phyloP scores from a whole-genome alignment of 2,888 invertebrate genomes.

The Acrobasis repandana region DNA sequence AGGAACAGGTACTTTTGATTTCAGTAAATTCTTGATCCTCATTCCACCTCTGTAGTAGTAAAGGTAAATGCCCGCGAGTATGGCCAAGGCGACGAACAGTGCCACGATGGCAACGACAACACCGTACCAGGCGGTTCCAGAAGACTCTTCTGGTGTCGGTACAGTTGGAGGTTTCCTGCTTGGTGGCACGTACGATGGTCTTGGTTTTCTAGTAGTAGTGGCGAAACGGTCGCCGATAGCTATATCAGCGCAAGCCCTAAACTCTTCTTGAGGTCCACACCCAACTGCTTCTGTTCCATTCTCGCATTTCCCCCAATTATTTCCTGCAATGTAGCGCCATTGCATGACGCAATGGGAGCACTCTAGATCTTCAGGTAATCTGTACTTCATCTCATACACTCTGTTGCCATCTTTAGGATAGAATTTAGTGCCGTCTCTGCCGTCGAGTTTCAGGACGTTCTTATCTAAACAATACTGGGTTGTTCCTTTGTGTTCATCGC shows the following conservation, averaged over 20 bases:
- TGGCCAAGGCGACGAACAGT: conserved; percentile 85
- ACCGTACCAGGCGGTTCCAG: conserved; percentile 78
- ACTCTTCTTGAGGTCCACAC: conserved; percentile 95
- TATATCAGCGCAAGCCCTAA: conserved; percentile 92
- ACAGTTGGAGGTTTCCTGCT: conserved; percentile 68
- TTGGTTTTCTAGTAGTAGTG: conserved; percentile 69
- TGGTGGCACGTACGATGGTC: conserved; percentile 72
- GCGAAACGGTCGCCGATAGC: conserved; percentile 84
- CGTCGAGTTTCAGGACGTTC: conserved; percentile 84
- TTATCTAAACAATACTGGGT: conserved; percentile 91
- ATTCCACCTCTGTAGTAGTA: conserved; percentile 90
- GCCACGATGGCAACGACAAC: conserved; percentile 85
- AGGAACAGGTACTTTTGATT: conserved; percentile 61
- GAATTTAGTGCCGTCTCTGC: conserved; percentile 81
- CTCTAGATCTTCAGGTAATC: conserved; percentile 84
- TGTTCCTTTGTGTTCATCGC: conserved; percentile 87
- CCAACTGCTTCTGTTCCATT: conserved; percentile 91
- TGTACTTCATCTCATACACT: conserved; percentile 89
- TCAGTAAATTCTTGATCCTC: conserved; percentile 85
- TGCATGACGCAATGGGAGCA: conserved; percentile 93
- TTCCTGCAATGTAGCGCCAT: conserved; percentile 94
- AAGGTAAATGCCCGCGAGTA: conserved; percentile 86
- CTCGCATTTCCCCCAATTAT: conserved; percentile 91
- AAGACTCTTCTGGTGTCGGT: conserved; percentile 69
- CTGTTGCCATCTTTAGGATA: conserved; percentile 91